These are phyloP conservation scores for Picathartes gymnocephalus DNA, from an alignment of 2,113 vertebrate species.

Conservation along the genomic window DNA sequence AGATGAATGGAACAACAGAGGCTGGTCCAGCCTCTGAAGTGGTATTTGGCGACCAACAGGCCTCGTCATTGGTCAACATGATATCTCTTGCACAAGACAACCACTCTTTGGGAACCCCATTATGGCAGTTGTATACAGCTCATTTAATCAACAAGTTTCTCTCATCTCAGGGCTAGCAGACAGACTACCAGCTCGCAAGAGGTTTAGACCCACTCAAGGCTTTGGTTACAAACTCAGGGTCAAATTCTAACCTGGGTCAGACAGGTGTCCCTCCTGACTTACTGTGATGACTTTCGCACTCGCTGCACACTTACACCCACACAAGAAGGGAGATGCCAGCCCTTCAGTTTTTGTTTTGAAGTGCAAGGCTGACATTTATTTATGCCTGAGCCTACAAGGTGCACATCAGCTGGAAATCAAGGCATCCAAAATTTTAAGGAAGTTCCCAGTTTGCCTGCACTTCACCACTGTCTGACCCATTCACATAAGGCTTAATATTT, in stretches of 20 bases:
- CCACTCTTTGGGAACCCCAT: background rate
- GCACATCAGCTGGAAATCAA: background rate
- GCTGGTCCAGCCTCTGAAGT: background rate
- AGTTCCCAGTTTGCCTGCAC: background rate
- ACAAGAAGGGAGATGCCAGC: background rate
- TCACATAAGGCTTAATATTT: background rate
- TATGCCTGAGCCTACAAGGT: rapidly evolving
- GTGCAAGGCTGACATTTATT: background rate
- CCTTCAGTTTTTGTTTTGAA: background rate
- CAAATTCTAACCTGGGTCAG: background rate
- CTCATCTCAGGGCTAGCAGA: background rate
- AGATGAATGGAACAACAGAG: background rate
- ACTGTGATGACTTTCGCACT: rapidly evolving
- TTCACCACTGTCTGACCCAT: background rate
- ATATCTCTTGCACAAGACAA: background rate
- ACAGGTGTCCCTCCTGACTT: background rate
- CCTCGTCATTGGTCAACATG: background rate
- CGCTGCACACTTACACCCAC: background rate
- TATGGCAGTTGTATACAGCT: background rate
- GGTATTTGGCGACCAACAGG: background rate
- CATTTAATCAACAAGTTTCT: background rate
- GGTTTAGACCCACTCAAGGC: background rate
- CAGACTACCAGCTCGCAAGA: background rate
- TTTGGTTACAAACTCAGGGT: background rate
- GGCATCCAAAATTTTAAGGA: background rate